A percentile compares a stretch with the other conserved stretches of the same genome.
phyloP scores from a whole-genome alignment of 2,113 vertebrate genomes.

The Gnathonemus longibarbis region DNA sequence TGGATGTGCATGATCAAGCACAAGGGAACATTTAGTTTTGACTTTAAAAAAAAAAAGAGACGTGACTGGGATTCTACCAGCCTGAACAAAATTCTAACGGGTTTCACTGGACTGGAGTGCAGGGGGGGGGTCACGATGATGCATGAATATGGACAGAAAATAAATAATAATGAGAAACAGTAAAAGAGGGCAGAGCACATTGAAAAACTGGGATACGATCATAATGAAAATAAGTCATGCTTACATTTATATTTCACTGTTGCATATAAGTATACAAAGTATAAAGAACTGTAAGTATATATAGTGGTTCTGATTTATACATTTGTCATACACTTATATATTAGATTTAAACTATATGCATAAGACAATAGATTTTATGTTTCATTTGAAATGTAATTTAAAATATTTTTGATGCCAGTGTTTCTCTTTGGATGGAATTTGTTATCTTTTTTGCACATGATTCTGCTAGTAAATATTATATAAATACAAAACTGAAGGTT shows the following conservation, averaged over 20 bases:
- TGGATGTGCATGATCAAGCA: background rate
- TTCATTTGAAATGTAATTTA: constrained; percentile 23
- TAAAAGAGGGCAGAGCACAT: background rate
- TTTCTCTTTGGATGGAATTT: background rate
- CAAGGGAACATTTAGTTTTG: background rate
- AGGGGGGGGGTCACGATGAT: background rate
- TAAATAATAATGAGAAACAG: background rate
- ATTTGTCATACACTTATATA: background rate
- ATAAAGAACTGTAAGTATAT: constrained; percentile 10
- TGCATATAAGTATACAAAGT: background rate
- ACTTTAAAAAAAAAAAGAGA: background rate
- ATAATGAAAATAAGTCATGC: background rate
- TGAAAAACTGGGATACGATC: background rate
- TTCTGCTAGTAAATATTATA: background rate
- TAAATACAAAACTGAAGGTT: background rate
- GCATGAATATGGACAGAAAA: background rate
- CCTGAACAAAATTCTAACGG: background rate
- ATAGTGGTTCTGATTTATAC: background rate
- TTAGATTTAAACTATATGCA: background rate
- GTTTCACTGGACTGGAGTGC: background rate
- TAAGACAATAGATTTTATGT: constrained; percentile 8
- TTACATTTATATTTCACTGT: background rate
- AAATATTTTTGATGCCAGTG: constrained; percentile 5
- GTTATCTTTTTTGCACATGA: background rate
- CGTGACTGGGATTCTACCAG: background rate